A percentile compares a stretch with the other conserved stretches of the same genome.
Evolutionary conservation across 2,113 vertebrate species (phyloP).

Genomic region (Thunnus thynnus): DNA sequence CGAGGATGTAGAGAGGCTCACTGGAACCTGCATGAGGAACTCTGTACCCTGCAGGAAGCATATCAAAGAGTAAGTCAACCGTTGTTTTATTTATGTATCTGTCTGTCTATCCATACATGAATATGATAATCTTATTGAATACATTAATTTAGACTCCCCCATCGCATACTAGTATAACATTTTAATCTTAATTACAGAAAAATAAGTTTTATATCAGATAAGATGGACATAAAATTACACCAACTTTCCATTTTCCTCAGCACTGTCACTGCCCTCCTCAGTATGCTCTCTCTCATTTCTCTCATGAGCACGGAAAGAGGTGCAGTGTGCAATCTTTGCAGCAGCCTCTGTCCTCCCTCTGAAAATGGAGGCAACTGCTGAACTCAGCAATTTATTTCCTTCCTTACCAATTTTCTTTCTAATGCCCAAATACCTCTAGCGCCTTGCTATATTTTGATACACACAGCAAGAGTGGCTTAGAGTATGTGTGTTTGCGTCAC

Average conservation of each 20-base stretch:
- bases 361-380: conserved; percentile 68
- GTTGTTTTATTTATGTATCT: not conserved
- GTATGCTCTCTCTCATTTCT: not conserved
- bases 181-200: not conserved
- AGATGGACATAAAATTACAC: not conserved
- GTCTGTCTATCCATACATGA: not conserved
- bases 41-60: conserved; percentile 97
- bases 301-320: conserved; percentile 15
- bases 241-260: not conserved
- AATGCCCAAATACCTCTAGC: conserved; percentile 36
- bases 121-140: too few species aligned
- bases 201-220: not conserved
- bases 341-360: conserved; percentile 51
- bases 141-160: too few species aligned
- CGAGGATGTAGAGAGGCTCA: conserved; percentile 95
- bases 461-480: not conserved
- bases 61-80: conserved; percentile 91
- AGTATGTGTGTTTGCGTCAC: conserved; percentile 17
- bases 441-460: conserved; percentile 26
- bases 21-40: conserved; percentile 96
- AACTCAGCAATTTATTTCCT: conserved; percentile 70
- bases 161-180: too few species aligned
- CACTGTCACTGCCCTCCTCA: conserved; percentile 8
- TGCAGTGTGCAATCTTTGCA: conserved; percentile 56
- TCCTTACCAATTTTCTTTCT: conserved; percentile 44